Percentiles rank a stretch among this genome's conserved stretches.
Conservation (phyloP, 2,113 vertebrate genomes). For the Crotalus tigris region DNA sequence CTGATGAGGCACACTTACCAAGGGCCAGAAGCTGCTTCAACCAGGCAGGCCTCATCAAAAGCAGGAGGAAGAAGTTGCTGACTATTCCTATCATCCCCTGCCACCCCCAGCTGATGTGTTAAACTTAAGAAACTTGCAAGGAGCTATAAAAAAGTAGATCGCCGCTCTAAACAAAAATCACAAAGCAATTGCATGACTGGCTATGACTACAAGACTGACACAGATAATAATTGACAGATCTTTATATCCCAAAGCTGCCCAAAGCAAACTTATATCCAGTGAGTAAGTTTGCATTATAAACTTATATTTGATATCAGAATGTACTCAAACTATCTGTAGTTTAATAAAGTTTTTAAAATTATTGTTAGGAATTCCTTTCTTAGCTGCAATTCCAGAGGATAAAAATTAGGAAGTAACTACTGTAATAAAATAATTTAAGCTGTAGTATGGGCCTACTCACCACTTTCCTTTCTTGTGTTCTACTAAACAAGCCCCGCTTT, state of each 20-base stretch:
- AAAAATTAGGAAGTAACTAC: not conserved
- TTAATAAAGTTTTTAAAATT: not conserved
- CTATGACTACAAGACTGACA: not conserved
- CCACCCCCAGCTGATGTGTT: not conserved
- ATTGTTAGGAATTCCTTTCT: not conserved
- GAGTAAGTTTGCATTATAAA: not conserved
- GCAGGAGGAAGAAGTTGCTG: no score
- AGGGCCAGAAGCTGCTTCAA: not conserved
- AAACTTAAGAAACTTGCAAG: not conserved
- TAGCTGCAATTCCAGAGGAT: not conserved
- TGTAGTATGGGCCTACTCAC: not conserved
- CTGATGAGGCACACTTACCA: not conserved
- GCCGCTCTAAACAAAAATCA: not conserved
- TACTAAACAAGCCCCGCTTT: not conserved
- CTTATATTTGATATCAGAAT: not conserved
- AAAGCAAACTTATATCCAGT: not conserved
- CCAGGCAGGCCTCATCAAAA: no score
- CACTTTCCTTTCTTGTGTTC: not conserved
- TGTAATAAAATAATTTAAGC: not conserved
- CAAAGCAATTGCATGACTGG: not conserved
- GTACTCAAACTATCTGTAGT: not conserved
- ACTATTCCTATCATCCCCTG: no score
- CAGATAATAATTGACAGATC: not conserved
- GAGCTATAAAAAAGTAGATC: not conserved
- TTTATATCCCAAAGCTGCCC: not conserved